Base-by-base conservation (phyloP, 2,113 vertebrate genomes). In the Misgurnus anguillicaudatus region DNA sequence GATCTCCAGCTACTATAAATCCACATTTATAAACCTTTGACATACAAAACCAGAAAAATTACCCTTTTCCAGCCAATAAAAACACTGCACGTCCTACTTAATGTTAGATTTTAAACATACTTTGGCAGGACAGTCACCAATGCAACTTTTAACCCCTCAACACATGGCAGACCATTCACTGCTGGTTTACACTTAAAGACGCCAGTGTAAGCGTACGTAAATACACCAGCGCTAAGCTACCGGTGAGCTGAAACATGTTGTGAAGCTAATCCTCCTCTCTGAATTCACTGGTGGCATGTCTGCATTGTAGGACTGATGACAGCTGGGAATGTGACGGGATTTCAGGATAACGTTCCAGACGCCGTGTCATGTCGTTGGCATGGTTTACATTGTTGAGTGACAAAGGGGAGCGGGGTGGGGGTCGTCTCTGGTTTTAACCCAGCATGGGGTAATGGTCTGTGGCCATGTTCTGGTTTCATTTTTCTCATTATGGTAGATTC, bases 231-330 rank as follows among this genome's bases (percentile, higher is more conserved):
- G n/a, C 11, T 67, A 24, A 36, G 17, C 70, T 47, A 39, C 31
- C 38, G 36, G 17, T 67, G 39, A 41, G 75, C 48, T 60, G 19
- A 60, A 78, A 21, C 60, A 63, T 72, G 77, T 51, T 51, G 38
- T 48, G 57, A 17, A n/a, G 39, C 51, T 80, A 64, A 48, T 74
- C 62, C 63, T 48, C 45, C 62, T 61, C 41, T 61, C 45, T 65
- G 53, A 80, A 39, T 75, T 57, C 19, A 51, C 62, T 60, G 36
- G 31, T 78, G 53, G 77, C 77, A 74, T 66, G 48, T n/a, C 51
- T 19, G 65, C 58, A 31, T 39, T 60, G 36, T 75, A 36, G 77
- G 71, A 36, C 70, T 61, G 81, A 72, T 74, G 76, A 82, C 81
- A 68, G 81, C 81, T 73, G 76, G 63, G 69, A 62, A 67, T 71